Base-by-base conservation (phyloP, 1,140 invertebrate genomes). In the Drosophila navojoa region DNA sequence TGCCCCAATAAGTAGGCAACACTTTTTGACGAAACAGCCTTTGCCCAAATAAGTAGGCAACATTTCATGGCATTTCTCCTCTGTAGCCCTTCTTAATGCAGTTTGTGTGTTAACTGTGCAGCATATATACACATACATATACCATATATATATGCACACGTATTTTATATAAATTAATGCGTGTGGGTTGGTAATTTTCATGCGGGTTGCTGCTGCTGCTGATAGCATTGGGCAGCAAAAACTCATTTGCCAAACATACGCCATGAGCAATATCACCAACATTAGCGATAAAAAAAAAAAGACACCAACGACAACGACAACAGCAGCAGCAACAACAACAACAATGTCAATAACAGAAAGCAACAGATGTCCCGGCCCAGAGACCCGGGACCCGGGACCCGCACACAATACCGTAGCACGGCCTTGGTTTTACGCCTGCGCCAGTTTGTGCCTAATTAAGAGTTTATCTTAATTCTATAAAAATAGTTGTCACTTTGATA, bases 401-500 rank as follows among this genome's bases (percentile, higher is more conserved):
- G 52, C 40, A 47, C 13, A 22, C 32, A 42, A 16, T 15, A 6
- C 55, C 47, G n/a, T 22, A 13, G 25, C 15, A 13, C 40, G 9
- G 10, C 42, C 19, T 53, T 60, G 44, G 49, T 15, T 50, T 13
- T 16, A 38, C 11, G 57, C 35, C 63, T 40, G 63, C 29, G 64
- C 52, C 63, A 55, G 38, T 72, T 77, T 47, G 58, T 53, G 45
- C 15, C 62, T 66, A 86, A 85, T 86, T 86, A 81, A 76, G 77
- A 81, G 68, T 81, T 86, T 78, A 85, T 81, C 81, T 81, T 76
- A 81, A 72, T 85, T 85, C 57, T 47, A 79, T 72, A 70, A 76
- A 86, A 72, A 70, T 78, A 70, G 57, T 71, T 81, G 61, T 68
- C 77, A 69, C 55, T 35, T 76, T 68, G 71, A 86, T 72, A 77